These are phyloP conservation scores for Platyura marginata DNA, from an alignment of 1,140 invertebrate genomes.

Conservation along the genomic window DNA sequence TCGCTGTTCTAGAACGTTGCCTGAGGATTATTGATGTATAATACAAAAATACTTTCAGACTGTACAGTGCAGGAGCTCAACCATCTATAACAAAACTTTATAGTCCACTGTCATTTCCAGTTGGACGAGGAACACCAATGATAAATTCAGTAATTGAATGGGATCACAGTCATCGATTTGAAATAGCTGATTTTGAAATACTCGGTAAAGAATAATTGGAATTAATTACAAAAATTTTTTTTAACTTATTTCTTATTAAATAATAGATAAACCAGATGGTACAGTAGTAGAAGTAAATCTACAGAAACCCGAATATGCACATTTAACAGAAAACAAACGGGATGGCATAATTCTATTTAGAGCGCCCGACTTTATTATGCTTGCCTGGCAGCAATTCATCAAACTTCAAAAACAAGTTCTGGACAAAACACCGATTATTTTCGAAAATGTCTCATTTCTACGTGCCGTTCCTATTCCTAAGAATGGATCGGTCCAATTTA, in stretches of 20 bases:
- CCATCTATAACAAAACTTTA: conserved; percentile 33
- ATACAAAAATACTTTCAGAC: no score
- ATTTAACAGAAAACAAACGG: conserved; percentile 47
- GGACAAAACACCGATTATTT: background rate
- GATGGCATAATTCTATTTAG: conserved; percentile 54
- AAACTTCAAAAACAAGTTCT: conserved; percentile 28
- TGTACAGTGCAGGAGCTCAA: conserved; percentile 35
- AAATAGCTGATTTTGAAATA: conserved; percentile 11
- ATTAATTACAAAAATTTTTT: conserved; percentile 9
- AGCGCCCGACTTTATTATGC: conserved; percentile 48
- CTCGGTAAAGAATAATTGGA: conserved; percentile 7
- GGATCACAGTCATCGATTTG: conserved; percentile 36
- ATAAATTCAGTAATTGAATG: conserved; percentile 38
- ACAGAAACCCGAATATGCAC: conserved; percentile 34
- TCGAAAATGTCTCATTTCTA: conserved; percentile 3
- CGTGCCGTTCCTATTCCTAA: conserved; percentile 45
- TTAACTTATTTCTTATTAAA: background rate
- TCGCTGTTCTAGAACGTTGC: background rate
- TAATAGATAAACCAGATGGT: background rate
- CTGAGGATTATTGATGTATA: conserved; percentile 11
- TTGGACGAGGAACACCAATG: conserved; percentile 38
- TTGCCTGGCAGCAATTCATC: conserved; percentile 56
- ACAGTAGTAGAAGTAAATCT: conserved; percentile 18
- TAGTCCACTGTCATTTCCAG: conserved; percentile 33
- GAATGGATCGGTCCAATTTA: conserved; percentile 33